Base-by-base conservation (phyloP, 2,888 invertebrate genomes). In the Germaria angustata region DNA sequence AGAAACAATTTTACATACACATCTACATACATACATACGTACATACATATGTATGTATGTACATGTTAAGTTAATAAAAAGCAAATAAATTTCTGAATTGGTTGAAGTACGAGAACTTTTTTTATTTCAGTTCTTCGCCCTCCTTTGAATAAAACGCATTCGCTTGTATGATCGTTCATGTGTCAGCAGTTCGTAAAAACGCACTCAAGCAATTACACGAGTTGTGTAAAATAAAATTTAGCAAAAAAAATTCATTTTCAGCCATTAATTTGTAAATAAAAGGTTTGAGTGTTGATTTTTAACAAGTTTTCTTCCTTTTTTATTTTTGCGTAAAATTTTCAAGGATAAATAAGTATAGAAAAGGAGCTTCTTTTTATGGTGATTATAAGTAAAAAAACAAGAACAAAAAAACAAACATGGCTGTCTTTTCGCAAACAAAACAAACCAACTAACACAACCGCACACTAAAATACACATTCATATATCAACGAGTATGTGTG, bases 191-290 rank as follows among this genome's bases (percentile, higher is more conserved):
- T 34, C 17, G 17, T 63, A 46, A 3, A 39, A 41, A 32, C 13
- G 32, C 28, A 32, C 46, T 59, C 46, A 76, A 59, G 66, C 55
- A 57, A 76, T 68, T 76, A 68, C 55, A 36, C 17, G 24, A 57
- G 65, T 69, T 66, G 55, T 51, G 55, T 20, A 28, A 46, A 66
- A 49, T n/a, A n/a, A n/a, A n/a, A n/a, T n/a, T n/a, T n/a, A 36
- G 63, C 24, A 24, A 44, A 17, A 22, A 3, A 49, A n/a, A 28
- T 28, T 28, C 24, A 20, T 49, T 65, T 65, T 73, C 81, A 82
- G 81, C 81, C 81, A 82, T 82, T 82, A 82, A 82, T 76, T 82
- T 79, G 69, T 59, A 75, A 75, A 51, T 61, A 59, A 76, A 79
- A 76, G 59, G 46, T 75, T 82, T 71, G 78, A 75, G 65, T 75